These are phyloP conservation scores for Eledona agricola DNA, from an alignment of 2,888 invertebrate species.

Conservation along the genomic window DNA sequence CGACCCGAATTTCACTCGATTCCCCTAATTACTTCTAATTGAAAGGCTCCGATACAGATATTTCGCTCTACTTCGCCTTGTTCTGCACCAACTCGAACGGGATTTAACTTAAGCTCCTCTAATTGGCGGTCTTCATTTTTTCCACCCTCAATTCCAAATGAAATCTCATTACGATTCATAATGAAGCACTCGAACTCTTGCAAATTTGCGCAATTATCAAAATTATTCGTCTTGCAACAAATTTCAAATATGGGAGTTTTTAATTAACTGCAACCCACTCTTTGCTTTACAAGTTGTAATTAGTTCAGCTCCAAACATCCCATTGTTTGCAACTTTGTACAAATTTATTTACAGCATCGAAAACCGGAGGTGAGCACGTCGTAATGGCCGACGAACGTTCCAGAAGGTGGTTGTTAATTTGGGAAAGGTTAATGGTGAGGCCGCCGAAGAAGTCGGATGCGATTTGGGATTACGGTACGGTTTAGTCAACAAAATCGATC, in stretches of 20 bases:
- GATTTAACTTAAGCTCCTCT: slow-evolving; percentile 43
- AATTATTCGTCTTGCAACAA: no score
- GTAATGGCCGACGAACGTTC: slow-evolving; percentile 12
- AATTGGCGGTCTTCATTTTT: slow-evolving; percentile 42
- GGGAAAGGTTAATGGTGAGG: slow-evolving; percentile 15
- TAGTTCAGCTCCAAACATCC: no score
- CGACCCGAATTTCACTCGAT: slow-evolving; percentile 29
- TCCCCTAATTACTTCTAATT: slow-evolving; percentile 35
- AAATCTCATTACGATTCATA: slow-evolving; percentile 31
- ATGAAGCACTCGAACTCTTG: slow-evolving; percentile 31
- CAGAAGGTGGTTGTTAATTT: slow-evolving; percentile 18
- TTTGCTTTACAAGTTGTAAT: no score
- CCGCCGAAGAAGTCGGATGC: slow-evolving; percentile 18
- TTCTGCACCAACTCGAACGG: slow-evolving; percentile 33
- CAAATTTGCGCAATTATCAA: no score
- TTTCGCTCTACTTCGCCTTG: slow-evolving; percentile 27
- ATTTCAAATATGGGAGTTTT: no score
- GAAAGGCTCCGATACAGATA: slow-evolving; percentile 28
- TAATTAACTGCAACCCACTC: no score
- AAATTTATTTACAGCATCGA: slow-evolving; percentile 8
- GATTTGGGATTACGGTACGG: slow-evolving; percentile 6
- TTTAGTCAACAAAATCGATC: slow-evolving; percentile 11
- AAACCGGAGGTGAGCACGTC: slow-evolving; percentile 1
- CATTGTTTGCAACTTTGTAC: no score
- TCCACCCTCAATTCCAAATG: slow-evolving; percentile 21